Base-by-base conservation (phyloP, 2,113 vertebrate genomes). In the Ctenomys sociabilis region DNA sequence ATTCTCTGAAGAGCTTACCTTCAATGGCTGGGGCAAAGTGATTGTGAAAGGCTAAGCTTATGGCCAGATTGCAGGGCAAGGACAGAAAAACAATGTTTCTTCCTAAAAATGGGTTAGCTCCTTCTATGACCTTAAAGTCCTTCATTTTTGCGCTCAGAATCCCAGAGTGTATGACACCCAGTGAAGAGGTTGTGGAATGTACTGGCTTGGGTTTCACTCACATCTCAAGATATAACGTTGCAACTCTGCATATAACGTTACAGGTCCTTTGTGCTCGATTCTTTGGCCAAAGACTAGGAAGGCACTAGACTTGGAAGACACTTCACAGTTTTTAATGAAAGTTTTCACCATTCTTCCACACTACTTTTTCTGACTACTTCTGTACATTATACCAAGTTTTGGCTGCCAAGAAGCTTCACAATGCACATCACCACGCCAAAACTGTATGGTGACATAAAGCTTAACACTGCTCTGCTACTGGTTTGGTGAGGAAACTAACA, bases 1-100 rank as follows among this genome's bases (percentile, higher is more conserved):
- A 40, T 49, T 90, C 35, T 85, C 84, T 90, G 77, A 93, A 92
- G 85, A 96, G 88, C 77, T 96, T 93, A 73, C 14, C 61, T 90
- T 97, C 64, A 7, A 17, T 22, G 54, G 24, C 28, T 80, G 90
- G 72, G 77, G 78, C 87, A 92, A 94, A 92, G 82, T 92, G 52
- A 88, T 28, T 24, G 95, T 45, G 84, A 96, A 95, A 92, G 88
- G 40, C 9, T 85, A 89, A 73, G 43, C 43, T 91, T 70, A 54
- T 0, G 3, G n/a, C 35, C 26, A 68, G 59, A 93, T 0, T 81
- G 45, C 59, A 85, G 30, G 81, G 52, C 68, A 89, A 32, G 26
- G 61, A 94, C 28, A 26, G 37, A 86, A 82, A 95, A 94, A 64
- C 11, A 77, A 21, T 37, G 30, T 45, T 61, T 70, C 64, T 88